phyloP scores from a whole-genome alignment of 2,888 invertebrate genomes.

The Agrotis exclamationis region DNA sequence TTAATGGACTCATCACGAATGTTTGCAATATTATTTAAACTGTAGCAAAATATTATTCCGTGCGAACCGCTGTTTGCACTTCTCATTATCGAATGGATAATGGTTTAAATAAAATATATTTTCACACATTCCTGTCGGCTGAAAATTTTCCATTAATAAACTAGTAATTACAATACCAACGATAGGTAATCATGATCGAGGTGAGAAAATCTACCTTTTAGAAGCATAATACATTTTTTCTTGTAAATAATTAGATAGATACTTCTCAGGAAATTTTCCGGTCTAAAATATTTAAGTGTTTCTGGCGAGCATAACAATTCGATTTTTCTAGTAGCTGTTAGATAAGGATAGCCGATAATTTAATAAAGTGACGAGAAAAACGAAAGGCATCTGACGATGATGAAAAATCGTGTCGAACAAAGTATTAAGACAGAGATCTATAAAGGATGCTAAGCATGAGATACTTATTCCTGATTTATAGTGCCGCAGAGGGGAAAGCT shows the following conservation, averaged over 20 bases:
- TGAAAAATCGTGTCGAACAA: not conserved
- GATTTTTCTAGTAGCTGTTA: not conserved
- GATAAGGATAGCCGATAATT: not conserved
- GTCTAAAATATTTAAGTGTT: not conserved
- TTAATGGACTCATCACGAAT: slow-evolving; percentile 47
- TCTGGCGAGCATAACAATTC: not conserved
- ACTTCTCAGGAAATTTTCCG: not conserved
- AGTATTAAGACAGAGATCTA: not conserved
- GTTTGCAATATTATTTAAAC: slow-evolving; percentile 41
- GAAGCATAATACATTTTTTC: not conserved
- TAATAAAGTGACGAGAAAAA: not conserved
- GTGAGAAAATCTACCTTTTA: not conserved
- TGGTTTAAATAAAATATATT: slow-evolving; percentile 37
- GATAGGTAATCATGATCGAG: not conserved
- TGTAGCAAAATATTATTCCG: slow-evolving; percentile 52
- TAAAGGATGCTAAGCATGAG: not conserved
- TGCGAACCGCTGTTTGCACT: slow-evolving; percentile 25
- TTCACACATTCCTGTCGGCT: slow-evolving; percentile 22
- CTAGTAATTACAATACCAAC: not conserved
- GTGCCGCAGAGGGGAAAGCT: too few species aligned
- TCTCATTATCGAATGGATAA: slow-evolving; percentile 27
- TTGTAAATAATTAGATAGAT: not conserved
- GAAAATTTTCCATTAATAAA: slow-evolving; percentile 33
- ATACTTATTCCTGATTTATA: not conserved
- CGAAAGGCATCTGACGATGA: not conserved